Percentiles rank a stretch among this genome's conserved stretches.
These are phyloP conservation scores for Poecilia picta DNA, from an alignment of 2,797 vertebrate species.

Conservation along the genomic window DNA sequence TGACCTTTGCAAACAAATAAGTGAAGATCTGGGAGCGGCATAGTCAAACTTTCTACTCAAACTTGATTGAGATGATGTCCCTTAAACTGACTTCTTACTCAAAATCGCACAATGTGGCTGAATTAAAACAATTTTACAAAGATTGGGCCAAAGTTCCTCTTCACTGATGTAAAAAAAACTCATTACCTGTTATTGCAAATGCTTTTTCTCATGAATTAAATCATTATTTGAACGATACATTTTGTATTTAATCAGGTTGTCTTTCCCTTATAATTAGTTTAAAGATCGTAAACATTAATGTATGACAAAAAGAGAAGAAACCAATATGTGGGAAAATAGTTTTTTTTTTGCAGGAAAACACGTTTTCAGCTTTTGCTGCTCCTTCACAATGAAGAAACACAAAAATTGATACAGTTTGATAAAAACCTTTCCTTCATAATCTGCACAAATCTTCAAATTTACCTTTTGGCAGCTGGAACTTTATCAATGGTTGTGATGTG, in stretches of 20 bases:
- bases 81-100: neutral
- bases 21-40: neutral
- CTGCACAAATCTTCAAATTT: neutral
- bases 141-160: neutral
- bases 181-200: neutral
- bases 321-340: neutral
- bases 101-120: neutral
- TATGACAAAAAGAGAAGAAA: neutral
- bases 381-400: neutral
- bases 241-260: neutral
- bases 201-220: neutral
- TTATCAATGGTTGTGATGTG: neutral
- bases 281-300: neutral
- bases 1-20: neutral
- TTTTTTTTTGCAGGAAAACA: neutral
- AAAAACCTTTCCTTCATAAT: neutral
- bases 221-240: neutral
- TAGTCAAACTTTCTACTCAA: neutral
- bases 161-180: neutral
- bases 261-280: neutral
- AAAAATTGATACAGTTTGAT: neutral
- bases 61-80: neutral
- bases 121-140: neutral
- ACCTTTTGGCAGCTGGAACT: neutral
- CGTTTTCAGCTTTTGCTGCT: neutral